Base-by-base conservation (phyloP, 2,797 vertebrate species). In the Carapus acus region DNA sequence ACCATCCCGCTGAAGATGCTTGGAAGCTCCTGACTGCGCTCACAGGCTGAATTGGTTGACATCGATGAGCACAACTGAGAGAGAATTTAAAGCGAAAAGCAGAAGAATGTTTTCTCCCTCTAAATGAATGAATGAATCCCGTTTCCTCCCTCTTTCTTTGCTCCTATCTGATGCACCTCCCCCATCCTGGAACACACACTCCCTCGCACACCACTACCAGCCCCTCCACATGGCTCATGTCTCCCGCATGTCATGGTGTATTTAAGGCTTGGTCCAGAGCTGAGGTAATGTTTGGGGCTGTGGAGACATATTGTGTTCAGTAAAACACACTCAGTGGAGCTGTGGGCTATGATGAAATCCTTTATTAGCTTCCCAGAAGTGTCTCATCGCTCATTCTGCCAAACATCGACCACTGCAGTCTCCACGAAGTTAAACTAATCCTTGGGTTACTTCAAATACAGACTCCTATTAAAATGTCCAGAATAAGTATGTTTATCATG, bases 101-200 rank as follows among this genome's bases (percentile, higher is more conserved):
- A 8, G 34, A 31, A 42, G 38, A 21, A 16, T 72, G 51, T 67
- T 71, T 60, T 43, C 0, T 2, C 49, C 51, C 59, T 67, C 45
- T 27, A 59, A 52, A 52, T 43, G 42, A 65, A 18, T 27, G 57
- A 52, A 52, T 43, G 42, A 65, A 18, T 23, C 6, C 21, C 0
- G 37, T 62, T 66, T 68, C 58, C 64, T 48, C 27, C 22, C 6
- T 39, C 37, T 53, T n/a, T 14, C 33, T 5, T 22, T 16, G 19
- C 23, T 51, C 12, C 47, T 52, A 56, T 67, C 58, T 61, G 57
- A 73, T 42, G 60, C 47, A 13, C 74, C 73, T 67, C 76, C 73
- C 70, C 60, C 62, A 61, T 71, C 57, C 73, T 56, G 64, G 27
- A 54, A 19, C 42, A 41, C 59, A 58, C 42, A 13, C 49, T 51